phyloP scores from a whole-genome alignment of 2,888 invertebrate genomes.

The Meteorus colon region DNA sequence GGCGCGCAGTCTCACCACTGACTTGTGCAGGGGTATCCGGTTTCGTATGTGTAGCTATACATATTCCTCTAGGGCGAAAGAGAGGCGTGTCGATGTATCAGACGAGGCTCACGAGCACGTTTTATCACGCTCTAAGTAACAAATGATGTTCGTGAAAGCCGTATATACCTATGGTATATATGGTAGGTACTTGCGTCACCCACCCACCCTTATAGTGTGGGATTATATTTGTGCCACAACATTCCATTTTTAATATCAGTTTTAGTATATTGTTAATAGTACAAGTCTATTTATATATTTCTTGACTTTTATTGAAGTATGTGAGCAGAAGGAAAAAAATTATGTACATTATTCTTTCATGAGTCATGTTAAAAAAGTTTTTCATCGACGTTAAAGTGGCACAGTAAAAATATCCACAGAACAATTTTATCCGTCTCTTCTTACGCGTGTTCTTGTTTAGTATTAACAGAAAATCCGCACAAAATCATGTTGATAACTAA shows the following conservation, averaged over 20 bases:
- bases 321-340: not conserved
- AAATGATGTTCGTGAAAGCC: slow-evolving; percentile 61
- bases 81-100: slow-evolving; percentile 27
- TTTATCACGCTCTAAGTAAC: slow-evolving; percentile 57
- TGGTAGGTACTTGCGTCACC: not conserved
- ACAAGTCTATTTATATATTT: not conserved
- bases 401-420: too few species aligned
- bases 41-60: slow-evolving; percentile 33
- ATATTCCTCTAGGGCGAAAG: slow-evolving; percentile 10
- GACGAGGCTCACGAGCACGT: slow-evolving; percentile 9
- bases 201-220: not conserved
- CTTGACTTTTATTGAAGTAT: not conserved
- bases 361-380: too few species aligned
- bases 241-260: not conserved
- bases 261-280: slow-evolving; percentile 1
- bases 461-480: too few species aligned
- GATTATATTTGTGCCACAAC: slow-evolving; percentile 7
- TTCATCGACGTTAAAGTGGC: too few species aligned
- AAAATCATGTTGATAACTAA: too few species aligned
- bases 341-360: too few species aligned
- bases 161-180: slow-evolving; percentile 58
- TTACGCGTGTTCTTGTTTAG: too few species aligned
- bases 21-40: slow-evolving; percentile 44
- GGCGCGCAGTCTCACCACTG: not conserved
- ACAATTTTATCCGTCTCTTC: too few species aligned